These are phyloP conservation scores for Anolis sagrei DNA, from an alignment of 2,113 vertebrate genomes.

Conservation along the genomic window DNA sequence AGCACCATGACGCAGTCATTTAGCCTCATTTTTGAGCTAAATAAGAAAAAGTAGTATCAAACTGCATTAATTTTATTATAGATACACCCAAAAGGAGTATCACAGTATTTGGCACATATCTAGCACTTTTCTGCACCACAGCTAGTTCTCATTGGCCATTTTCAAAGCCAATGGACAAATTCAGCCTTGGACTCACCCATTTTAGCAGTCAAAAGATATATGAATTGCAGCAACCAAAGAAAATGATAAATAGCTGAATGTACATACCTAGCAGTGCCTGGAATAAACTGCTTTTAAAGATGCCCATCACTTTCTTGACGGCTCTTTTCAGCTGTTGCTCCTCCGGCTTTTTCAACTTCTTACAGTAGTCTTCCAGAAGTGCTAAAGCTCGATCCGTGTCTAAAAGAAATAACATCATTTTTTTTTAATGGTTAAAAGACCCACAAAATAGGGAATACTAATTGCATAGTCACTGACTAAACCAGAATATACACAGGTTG, in stretches of 20 bases:
- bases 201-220: constrained; percentile 10
- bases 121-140: neutral
- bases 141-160: neutral
- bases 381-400: constrained; percentile 89
- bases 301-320: constrained; percentile 90
- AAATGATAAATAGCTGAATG: constrained; percentile 36
- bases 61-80: neutral
- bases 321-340: constrained; percentile 91
- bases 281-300: constrained; percentile 95
- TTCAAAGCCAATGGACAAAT: neutral
- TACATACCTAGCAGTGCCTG: constrained; percentile 93
- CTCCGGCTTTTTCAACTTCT: constrained; percentile 88
- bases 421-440: constrained; percentile 24
- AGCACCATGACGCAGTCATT: neutral
- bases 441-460: neutral
- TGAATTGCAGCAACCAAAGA: constrained; percentile 2
- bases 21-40: neutral
- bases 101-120: neutral
- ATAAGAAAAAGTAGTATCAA: neutral
- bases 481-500: neutral
- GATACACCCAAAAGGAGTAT: neutral
- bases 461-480: neutral
- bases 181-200: neutral
- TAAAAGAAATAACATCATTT: constrained; percentile 69
- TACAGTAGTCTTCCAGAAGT: constrained; percentile 92